Percentiles rank a stretch among this genome's conserved stretches.
Conservation (phyloP, 1,140 invertebrate genomes). For the Ips typographus region DNA sequence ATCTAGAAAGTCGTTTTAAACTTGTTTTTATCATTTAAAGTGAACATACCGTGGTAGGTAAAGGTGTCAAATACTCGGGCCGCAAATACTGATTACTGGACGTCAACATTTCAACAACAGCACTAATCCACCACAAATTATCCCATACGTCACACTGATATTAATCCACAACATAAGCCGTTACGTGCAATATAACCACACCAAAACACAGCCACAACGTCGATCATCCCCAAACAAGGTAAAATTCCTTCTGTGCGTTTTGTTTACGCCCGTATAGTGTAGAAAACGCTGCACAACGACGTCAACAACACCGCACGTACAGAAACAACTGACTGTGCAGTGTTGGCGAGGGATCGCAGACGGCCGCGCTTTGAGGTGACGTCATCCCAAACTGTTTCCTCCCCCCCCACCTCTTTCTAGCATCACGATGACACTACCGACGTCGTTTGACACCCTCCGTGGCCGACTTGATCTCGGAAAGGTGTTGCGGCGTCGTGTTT, state of each 20-base stretch:
- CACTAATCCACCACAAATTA: not conserved
- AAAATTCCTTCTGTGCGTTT: not conserved
- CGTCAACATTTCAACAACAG: conserved; percentile 69
- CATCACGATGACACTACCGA: not conserved
- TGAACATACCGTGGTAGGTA: conserved; percentile 80
- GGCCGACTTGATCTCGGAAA: conserved; percentile 34
- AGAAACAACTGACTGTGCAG: conserved; percentile 10
- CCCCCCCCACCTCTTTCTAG: conserved; percentile 41
- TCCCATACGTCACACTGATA: not conserved
- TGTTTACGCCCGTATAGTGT: not conserved
- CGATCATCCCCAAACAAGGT: not conserved
- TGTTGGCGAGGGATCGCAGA: conserved; percentile 11
- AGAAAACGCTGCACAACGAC: not conserved
- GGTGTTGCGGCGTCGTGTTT: conserved; percentile 33
- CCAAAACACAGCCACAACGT: not conserved
- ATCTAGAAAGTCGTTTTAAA: too few species aligned
- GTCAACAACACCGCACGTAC: not conserved
- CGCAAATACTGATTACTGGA: conserved; percentile 82
- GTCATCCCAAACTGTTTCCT: conserved; percentile 45
- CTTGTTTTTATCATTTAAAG: too few species aligned
- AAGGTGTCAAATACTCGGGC: conserved; percentile 87
- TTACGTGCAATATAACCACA: conserved; percentile 2
- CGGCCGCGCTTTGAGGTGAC: conserved; percentile 42
- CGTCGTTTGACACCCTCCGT: conserved; percentile 49
- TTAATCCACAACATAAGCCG: conserved; percentile 2